Conservation (phyloP, 2,113 vertebrate genomes). For the Sphaerodactylus townsendi region DNA sequence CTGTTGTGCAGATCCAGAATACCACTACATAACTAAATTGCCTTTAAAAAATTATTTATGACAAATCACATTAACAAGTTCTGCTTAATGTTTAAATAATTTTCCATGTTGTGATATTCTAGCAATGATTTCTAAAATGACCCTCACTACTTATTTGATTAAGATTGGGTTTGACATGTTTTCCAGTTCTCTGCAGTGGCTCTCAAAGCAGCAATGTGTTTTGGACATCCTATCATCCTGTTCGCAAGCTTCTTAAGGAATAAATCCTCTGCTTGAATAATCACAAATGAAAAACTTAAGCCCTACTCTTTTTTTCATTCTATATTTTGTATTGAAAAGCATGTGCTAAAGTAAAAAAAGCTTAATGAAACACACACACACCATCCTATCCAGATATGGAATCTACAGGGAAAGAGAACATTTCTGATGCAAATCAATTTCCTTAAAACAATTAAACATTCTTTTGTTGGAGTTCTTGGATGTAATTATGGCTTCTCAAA, state of each 20-base stretch:
- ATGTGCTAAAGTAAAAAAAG: constrained; percentile 30
- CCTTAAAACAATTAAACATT: constrained; percentile 30
- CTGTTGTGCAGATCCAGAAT: background rate
- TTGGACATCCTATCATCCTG: constrained; percentile 10
- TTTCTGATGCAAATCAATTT: constrained; percentile 12
- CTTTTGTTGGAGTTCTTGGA: constrained; percentile 40
- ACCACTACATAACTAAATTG: background rate
- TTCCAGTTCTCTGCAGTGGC: constrained; percentile 44
- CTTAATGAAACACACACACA: constrained; percentile 27
- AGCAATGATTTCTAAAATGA: background rate
- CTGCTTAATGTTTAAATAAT: background rate
- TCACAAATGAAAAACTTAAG: constrained; percentile 44
- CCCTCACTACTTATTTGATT: background rate
- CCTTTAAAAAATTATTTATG: background rate
- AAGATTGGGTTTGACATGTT: background rate
- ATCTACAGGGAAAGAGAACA: constrained; percentile 29
- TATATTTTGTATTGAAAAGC: constrained; percentile 45
- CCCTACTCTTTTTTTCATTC: constrained; percentile 41
- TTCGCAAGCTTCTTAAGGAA: constrained; percentile 47
- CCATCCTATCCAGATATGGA: constrained; percentile 3
- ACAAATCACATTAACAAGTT: constrained; percentile 9
- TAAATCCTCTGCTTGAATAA: constrained; percentile 50
- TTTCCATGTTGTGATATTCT: background rate
- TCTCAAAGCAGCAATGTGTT: constrained; percentile 23
- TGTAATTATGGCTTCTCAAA: constrained; percentile 21